A percentile compares a stretch with the other conserved stretches of the same genome.
These are phyloP conservation scores for Martes flavigula DNA, from an alignment of 2,797 vertebrate genomes.

Conservation along the genomic window DNA sequence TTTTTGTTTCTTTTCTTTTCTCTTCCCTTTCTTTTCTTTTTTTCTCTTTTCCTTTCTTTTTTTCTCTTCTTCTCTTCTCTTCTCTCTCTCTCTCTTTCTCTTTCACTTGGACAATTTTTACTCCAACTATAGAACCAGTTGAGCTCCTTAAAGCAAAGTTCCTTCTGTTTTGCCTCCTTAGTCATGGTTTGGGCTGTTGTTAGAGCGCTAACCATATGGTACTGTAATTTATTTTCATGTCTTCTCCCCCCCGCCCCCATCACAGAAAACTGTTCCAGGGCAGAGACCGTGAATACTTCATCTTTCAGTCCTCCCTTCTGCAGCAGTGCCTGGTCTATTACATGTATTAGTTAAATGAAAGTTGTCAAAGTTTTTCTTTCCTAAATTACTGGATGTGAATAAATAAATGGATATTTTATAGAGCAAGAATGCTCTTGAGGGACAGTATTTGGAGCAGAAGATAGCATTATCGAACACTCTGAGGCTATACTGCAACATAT, in stretches of 20 bases:
- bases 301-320: not conserved
- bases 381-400: not conserved
- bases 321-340: not conserved
- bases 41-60: too few species aligned
- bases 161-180: not conserved
- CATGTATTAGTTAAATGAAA: not conserved
- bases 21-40: not conserved
- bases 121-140: not conserved
- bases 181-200: not conserved
- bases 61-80: too few species aligned
- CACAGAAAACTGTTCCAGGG: not conserved
- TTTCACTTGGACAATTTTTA: not conserved
- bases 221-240: not conserved
- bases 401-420: not conserved
- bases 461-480: accelerated
- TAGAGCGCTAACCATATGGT: not conserved
- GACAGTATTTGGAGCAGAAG: not conserved
- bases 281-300: not conserved
- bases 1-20: not conserved
- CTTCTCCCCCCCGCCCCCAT: not conserved
- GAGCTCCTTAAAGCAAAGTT: not conserved
- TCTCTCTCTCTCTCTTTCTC: not conserved
- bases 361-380: not conserved
- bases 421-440: not conserved
- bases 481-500: not conserved